Percentiles rank a stretch among this genome's conserved stretches.
Evolutionary conservation across 2,888 invertebrate genomes (phyloP).

Genomic region (Papilio elwesi): DNA sequence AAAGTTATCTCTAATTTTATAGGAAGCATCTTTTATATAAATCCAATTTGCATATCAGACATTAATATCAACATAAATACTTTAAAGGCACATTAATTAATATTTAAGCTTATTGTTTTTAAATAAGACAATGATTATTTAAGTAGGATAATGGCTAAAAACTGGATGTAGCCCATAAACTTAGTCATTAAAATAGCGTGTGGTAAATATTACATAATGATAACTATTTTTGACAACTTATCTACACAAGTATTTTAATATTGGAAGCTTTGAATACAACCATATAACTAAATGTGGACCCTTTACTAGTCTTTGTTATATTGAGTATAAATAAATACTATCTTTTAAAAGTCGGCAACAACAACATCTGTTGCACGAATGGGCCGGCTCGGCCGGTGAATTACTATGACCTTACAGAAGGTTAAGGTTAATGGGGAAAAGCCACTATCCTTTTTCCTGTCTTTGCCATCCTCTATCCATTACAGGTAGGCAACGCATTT

Average conservation of each 20-base stretch:
- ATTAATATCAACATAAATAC: constrained; percentile 4
- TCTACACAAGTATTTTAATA: neutral
- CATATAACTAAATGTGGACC: no score
- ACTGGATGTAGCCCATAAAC: neutral
- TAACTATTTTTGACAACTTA: neutral
- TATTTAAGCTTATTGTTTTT: constrained; percentile 4
- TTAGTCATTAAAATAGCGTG: constrained; percentile 6
- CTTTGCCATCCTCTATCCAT: no score
- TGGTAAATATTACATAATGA: neutral
- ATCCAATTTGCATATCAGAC: constrained; percentile 16
- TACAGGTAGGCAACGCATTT: no score
- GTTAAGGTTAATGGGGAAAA: no score
- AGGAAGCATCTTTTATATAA: neutral
- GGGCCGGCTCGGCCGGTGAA: no score
- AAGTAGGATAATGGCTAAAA: neutral
- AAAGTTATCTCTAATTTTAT: neutral
- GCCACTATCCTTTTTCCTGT: no score
- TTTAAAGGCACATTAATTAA: constrained; percentile 17
- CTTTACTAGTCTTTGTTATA: no score
- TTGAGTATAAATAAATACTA: no score
- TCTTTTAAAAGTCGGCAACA: no score
- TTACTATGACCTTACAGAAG: no score
- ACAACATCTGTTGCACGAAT: no score
- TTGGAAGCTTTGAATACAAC: no score
- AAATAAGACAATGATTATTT: constrained; percentile 16